Conservation (phyloP, 2,113 vertebrate species). For the Scytalopus superciliaris region DNA sequence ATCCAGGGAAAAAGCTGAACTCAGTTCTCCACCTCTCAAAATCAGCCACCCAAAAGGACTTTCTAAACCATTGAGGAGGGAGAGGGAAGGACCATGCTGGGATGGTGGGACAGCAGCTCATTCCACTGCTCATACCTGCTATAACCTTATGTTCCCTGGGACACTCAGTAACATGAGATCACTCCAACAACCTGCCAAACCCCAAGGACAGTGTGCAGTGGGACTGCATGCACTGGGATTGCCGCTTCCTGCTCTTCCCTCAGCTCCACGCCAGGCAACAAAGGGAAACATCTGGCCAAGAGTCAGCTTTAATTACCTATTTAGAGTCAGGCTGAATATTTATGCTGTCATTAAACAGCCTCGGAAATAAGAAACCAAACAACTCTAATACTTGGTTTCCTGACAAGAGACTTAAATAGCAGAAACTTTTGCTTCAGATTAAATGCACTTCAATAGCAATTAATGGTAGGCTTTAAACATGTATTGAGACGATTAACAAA, state of each 20-base stretch:
- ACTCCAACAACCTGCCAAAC: background rate
- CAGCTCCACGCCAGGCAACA: background rate
- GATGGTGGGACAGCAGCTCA: background rate
- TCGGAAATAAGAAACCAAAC: constrained; percentile 48
- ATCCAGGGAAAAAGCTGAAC: background rate
- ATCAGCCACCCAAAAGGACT: background rate
- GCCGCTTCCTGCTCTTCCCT: background rate
- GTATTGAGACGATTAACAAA: constrained; percentile 9
- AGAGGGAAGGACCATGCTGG: background rate
- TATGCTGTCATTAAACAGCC: constrained; percentile 25
- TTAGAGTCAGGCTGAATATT: constrained; percentile 49
- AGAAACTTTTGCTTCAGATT: constrained; percentile 28
- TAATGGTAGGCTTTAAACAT: background rate
- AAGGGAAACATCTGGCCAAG: constrained; percentile 59
- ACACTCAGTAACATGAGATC: fast-evolving
- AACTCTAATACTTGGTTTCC: constrained; percentile 48
- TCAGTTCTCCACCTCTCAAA: background rate
- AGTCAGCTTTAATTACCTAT: constrained; percentile 31
- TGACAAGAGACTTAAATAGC: constrained; percentile 24
- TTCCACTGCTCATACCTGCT: background rate
- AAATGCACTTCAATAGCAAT: constrained; percentile 6
- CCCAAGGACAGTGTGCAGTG: background rate
- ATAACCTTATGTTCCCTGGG: background rate
- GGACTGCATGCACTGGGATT: background rate
- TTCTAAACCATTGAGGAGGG: background rate